Conservation (phyloP, 2,797 vertebrate genomes). For the Loriculus beryllinus region DNA sequence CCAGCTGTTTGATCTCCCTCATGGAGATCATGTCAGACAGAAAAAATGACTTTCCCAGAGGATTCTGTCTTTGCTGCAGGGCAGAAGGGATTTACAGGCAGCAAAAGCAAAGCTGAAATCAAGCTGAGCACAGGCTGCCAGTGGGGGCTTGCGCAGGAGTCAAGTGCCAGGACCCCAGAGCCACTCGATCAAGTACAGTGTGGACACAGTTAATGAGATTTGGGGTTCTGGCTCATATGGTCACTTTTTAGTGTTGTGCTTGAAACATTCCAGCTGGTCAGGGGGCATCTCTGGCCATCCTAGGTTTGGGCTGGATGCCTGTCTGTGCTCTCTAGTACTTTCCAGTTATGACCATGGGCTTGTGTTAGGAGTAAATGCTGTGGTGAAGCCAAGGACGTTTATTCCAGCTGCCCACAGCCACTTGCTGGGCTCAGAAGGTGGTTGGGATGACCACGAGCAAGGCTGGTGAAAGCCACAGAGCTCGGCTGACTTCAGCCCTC, state of each 20-base stretch:
- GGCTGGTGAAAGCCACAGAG: not conserved
- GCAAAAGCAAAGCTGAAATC: not conserved
- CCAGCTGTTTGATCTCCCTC: not conserved
- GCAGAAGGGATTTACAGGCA: not conserved
- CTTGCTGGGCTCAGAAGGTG: accelerated
- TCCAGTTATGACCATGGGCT: not conserved
- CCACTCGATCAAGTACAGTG: not conserved
- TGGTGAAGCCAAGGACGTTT: not conserved
- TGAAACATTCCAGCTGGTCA: not conserved
- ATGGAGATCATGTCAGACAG: not conserved
- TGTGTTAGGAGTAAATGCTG: not conserved
- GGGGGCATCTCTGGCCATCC: not conserved
- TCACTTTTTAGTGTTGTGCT: not conserved
- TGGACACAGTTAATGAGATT: not conserved
- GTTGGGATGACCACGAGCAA: not conserved
- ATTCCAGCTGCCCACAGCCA: not conserved
- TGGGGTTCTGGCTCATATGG: not conserved
- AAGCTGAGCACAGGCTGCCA: not conserved
- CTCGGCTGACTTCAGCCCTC: not conserved
- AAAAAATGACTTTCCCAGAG: not conserved
- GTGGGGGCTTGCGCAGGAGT: not conserved
- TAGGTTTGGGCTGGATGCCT: not conserved
- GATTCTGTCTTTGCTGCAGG: not conserved
- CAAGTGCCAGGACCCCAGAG: not conserved
- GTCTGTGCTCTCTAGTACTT: accelerated